These are phyloP conservation scores for Teleogryllus occipitalis DNA, from an alignment of 1,140 invertebrate species.

Conservation along the genomic window DNA sequence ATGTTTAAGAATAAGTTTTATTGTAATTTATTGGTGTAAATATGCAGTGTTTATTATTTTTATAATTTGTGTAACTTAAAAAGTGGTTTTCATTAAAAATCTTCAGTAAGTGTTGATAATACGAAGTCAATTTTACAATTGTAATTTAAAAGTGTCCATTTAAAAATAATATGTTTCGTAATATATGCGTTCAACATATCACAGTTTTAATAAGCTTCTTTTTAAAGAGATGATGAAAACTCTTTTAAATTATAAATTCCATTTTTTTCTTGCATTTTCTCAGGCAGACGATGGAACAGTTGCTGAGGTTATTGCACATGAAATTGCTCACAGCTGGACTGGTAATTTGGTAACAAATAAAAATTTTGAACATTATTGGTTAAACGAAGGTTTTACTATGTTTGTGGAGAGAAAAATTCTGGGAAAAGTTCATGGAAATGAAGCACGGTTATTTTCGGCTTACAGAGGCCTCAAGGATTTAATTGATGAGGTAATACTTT, in stretches of 20 bases:
- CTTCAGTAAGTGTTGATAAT: no score
- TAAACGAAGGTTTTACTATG: constrained; percentile 94
- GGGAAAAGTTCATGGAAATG: constrained; percentile 55
- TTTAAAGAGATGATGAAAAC: no score
- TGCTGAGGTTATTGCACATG: constrained; percentile 84
- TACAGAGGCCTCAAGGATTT: constrained; percentile 66
- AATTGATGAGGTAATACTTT: constrained; percentile 47
- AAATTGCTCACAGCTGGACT: constrained; percentile 95
- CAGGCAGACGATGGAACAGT: constrained; percentile 86
- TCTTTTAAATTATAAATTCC: background rate
- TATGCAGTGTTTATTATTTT: no score
- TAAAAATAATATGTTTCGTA: no score
- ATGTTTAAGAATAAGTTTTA: no score
- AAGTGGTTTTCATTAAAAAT: no score
- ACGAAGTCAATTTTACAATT: no score
- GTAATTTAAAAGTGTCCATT: no score
- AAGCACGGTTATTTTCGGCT: constrained; percentile 69
- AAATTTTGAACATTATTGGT: constrained; percentile 94
- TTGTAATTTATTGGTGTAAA: no score
- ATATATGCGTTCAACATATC: no score
- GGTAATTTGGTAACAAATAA: constrained; percentile 90
- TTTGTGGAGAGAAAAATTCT: constrained; percentile 85
- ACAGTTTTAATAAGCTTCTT: no score
- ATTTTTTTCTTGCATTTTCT: constrained; percentile 21
- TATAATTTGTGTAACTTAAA: no score